These are phyloP conservation scores for Cordylochernes scorpioides DNA, from an alignment of 2,888 invertebrate genomes.

Conservation along the genomic window DNA sequence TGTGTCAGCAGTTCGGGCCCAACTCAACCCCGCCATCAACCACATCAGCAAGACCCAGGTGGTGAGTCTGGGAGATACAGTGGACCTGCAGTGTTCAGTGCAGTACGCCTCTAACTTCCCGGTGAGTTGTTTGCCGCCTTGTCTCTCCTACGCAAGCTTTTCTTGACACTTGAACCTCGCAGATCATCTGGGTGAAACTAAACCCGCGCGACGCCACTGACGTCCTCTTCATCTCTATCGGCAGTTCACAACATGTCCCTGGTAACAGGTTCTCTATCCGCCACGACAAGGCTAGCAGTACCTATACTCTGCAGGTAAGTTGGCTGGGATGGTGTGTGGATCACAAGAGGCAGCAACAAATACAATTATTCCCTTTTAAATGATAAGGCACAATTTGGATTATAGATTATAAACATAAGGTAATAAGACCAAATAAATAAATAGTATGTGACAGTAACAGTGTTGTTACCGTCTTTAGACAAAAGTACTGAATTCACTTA, in stretches of 20 bases:
- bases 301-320: slow-evolving; percentile 16
- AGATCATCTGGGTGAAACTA: slow-evolving; percentile 37
- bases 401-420: too few species aligned
- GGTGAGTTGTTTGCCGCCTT: slow-evolving; percentile 18
- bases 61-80: slow-evolving; percentile 63
- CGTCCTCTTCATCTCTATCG: slow-evolving; percentile 14
- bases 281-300: slow-evolving; percentile 15
- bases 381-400: too few species aligned
- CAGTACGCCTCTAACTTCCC: slow-evolving; percentile 66
- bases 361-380: too few species aligned
- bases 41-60: slow-evolving; percentile 76
- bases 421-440: too few species aligned
- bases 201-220: slow-evolving; percentile 24
- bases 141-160: not conserved
- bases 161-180: not conserved
- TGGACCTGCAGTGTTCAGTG: slow-evolving; percentile 61
- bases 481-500: too few species aligned
- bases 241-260: slow-evolving; percentile 13
- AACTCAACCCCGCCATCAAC: slow-evolving; percentile 21
- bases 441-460: too few species aligned
- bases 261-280: slow-evolving; percentile 15
- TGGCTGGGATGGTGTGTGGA: too few species aligned
- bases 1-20: too few species aligned
- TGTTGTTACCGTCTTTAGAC: too few species aligned
- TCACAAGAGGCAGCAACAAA: too few species aligned